Base-by-base conservation (phyloP, 35 echinoderm and acorn worm genomes). In the Lytechinus variegatus region DNA sequence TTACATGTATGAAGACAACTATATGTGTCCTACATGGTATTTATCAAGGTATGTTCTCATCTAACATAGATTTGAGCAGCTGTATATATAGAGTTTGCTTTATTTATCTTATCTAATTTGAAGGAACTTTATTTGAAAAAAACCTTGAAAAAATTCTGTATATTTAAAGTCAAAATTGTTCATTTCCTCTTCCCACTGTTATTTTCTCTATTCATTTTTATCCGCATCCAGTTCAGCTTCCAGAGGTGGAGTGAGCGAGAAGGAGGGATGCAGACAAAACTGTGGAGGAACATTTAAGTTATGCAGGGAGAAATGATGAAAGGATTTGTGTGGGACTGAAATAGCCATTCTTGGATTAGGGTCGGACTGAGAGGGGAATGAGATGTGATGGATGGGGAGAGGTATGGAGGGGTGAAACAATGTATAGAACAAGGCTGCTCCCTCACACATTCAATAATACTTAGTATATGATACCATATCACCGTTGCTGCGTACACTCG, bases 251-350 rank as follows among this genome's bases (percentile, higher is more conserved):
- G 66, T 24, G 66, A 71, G 9, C 19, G 66, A 24, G 66, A 79
- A 24, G n/a, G n/a, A 79, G 66, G 21, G 66, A 79, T 79, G 66
- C 56, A 58, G 66, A 79, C 19, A 79, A 24, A n/a, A 79, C 19
- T 24, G 66, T 2, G n/a, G 66, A 79, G 19, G 66, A 79, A 79
- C 66, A 79, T 79, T 79, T 79, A 79, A 79, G 66, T 79, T 79
- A 79, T 79, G 66, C 66, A 79, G 19, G 19, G 19, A 79, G 66
- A 90, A 90, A 90, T 90, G 52, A 89, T 89, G 88, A 90, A 52
- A 54, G 52, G 88, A 90, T 90, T 90, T 90, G 29, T 10, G 16
- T 4, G 1, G 88, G 88, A 90, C 88, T 90, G 88, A 54, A 90
- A 90, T 44, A 90, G 88, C 88, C 88, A 54, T 54, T 8, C 10